These are phyloP conservation scores for Lerista edwardsae DNA, from an alignment of 2,797 vertebrate species.

Conservation along the genomic window DNA sequence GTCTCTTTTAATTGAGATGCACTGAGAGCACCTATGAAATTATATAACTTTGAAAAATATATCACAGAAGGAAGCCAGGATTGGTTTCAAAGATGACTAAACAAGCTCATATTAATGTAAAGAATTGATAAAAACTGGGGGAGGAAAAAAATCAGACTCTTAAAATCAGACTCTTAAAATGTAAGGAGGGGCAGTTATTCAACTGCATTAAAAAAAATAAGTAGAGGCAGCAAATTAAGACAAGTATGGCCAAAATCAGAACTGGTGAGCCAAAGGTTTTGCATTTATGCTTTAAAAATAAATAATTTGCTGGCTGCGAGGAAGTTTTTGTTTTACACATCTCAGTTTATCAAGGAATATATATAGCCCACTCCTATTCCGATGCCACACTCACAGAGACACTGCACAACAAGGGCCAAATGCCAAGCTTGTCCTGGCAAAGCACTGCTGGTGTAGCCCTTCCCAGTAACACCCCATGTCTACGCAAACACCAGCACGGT, in stretches of 20 bases:
- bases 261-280: not conserved
- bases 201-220: not conserved
- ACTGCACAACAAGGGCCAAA: too few relatives aligned
- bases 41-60: conserved; percentile 33
- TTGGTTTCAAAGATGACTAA: conserved; percentile 44
- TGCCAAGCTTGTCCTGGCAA: too few relatives aligned
- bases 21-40: conserved; percentile 1
- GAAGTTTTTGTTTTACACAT: not conserved
- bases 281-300: not conserved
- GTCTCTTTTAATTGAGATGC: not conserved
- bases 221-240: not conserved
- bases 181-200: not conserved
- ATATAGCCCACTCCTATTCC: too few relatives aligned
- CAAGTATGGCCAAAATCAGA: not conserved
- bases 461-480: too few relatives aligned
- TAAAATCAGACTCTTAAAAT: not conserved
- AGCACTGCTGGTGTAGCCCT: too few relatives aligned
- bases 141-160: not conserved
- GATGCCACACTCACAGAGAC: too few relatives aligned
- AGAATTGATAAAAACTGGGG: not conserved
- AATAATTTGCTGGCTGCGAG: not conserved
- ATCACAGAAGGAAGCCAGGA: conserved; percentile 25
- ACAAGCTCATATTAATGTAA: conserved; percentile 32
- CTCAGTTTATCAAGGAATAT: not conserved
- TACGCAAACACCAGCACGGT: too few relatives aligned